Evolutionary conservation across 2,113 vertebrate genomes (phyloP).

Genomic region (Ammospiza nelsoni): DNA sequence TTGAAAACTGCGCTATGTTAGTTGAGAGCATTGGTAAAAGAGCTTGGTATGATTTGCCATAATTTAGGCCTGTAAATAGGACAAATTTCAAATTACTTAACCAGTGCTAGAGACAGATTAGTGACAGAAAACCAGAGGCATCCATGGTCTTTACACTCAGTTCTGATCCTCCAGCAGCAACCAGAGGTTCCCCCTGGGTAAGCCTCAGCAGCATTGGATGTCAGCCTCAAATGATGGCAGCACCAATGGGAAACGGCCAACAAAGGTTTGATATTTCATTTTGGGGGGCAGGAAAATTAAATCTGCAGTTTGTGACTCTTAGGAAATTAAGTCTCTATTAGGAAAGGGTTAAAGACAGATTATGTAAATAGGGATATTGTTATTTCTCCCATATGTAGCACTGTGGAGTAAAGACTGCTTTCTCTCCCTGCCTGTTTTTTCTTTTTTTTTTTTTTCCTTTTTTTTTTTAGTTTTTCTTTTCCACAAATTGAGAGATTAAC

Average conservation of each 20-base stretch:
- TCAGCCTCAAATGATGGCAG: background rate
- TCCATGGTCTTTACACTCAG: background rate
- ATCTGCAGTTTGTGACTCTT: conserved; percentile 54
- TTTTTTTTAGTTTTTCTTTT: conserved; percentile 69
- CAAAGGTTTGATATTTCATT: conserved; percentile 42
- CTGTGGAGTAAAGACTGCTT: conserved; percentile 45
- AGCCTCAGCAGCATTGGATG: background rate
- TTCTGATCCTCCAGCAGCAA: background rate
- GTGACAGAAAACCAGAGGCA: background rate
- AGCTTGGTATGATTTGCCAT: background rate
- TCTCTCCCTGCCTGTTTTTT: conserved; percentile 2
- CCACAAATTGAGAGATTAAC: conserved; percentile 88
- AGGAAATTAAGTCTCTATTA: conserved; percentile 66
- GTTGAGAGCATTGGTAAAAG: background rate
- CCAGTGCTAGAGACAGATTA: background rate
- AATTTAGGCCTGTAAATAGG: background rate
- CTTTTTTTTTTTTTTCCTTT: too few relatives aligned
- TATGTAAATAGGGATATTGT: conserved; percentile 75
- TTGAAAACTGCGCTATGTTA: background rate
- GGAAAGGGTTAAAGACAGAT: conserved; percentile 76
- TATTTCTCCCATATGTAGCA: conserved; percentile 62
- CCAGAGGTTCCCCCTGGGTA: background rate
- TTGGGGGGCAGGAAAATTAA: conserved; percentile 59
- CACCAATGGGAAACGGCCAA: background rate
- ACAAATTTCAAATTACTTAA: background rate